A percentile compares a stretch with the other conserved stretches of the same genome.
These are phyloP conservation scores for Bombus waltoni DNA, from an alignment of 1,140 invertebrate species.

Conservation along the genomic window DNA sequence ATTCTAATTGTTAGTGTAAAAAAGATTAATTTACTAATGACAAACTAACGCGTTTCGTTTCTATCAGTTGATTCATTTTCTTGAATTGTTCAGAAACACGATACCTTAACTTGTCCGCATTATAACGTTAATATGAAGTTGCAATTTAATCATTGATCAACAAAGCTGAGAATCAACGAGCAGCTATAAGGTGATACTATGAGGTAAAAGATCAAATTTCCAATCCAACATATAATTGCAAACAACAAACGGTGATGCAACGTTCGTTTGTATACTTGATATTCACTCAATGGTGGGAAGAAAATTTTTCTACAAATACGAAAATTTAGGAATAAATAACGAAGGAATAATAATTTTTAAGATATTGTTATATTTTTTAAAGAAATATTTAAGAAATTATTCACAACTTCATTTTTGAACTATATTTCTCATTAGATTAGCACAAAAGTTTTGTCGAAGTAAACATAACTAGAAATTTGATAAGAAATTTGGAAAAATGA, in stretches of 20 bases:
- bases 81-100: not conserved
- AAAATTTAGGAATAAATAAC: not conserved
- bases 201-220: conserved; percentile 17
- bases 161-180: not conserved
- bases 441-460: too few species aligned
- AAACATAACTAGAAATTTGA: too few species aligned
- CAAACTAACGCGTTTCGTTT: not conserved
- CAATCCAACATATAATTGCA: not conserved
- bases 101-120: not conserved
- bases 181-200: not conserved
- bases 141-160: not conserved
- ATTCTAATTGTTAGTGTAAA: too few species aligned
- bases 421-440: too few species aligned
- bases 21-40: not conserved
- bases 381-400: too few species aligned
- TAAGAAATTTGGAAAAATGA: too few species aligned
- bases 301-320: not conserved
- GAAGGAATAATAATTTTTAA: too few species aligned
- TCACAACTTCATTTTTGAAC: too few species aligned
- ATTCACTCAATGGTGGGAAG: not conserved
- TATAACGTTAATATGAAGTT: not conserved
- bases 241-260: not conserved
- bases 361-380: too few species aligned
- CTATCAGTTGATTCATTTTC: not conserved
- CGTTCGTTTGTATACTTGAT: not conserved